Base-by-base conservation (phyloP, 2,888 invertebrate genomes). In the Diaphora mendica region DNA sequence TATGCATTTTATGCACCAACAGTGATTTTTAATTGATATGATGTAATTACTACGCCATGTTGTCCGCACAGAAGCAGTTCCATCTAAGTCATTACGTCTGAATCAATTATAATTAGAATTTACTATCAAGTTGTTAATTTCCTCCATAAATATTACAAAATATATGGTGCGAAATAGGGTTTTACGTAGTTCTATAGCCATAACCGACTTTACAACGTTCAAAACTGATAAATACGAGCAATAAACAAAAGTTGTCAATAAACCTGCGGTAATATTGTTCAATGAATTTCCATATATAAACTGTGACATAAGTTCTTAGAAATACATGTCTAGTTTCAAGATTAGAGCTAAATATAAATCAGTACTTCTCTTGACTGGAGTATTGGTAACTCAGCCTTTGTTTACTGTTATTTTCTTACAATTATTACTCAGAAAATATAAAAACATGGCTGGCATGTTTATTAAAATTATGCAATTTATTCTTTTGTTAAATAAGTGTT, bases 181-280 rank as follows among this genome's bases (percentile, higher is more conserved):
- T 74, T 76, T 51, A 77, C 67, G 51, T 33, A 20, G 51, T 42
- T 39, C 51, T n/a, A 51, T 72, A 65, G 39, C 20, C 33, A 35
- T 66, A 51, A 65, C 72, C 65, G 68, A 76, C 64, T 20, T 51
- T 30, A 20, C 30, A 26, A 64, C 72, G n/a, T 55, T 79, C 65
- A 72, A n/a, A 73, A 76, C 68, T 71, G 76, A 71, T 78, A 77
- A 77, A 72, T 67, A 78, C 55, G 39, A 26, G 51, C 44, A 66
- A 70, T 75, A 72, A 71, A 82, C 66, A 72, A 77, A 77, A 26
- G 33, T 70, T 67, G 65, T 77, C 65, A 78, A 74, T 59, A 59
- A 72, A 74, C 65, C 75, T 84, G 83, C 71, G 77, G 80, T 85
- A 77, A 80, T 75, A 72, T 77, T 80, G 77, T 84, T 83, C 81